Conservation (phyloP, 2,888 invertebrate species). For the Mythimna vitellina region DNA sequence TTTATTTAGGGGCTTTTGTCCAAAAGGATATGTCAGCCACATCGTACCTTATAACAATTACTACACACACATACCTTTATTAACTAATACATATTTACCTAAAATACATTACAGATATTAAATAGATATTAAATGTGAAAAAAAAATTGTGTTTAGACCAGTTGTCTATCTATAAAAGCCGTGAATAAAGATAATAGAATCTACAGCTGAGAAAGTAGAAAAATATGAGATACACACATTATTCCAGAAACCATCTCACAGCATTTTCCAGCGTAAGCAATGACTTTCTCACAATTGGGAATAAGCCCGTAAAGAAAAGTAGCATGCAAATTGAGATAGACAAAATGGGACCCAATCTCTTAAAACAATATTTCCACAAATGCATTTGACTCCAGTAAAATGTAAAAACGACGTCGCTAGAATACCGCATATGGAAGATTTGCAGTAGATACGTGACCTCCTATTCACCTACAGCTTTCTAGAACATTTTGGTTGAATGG, state of each 20-base stretch:
- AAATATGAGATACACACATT: neutral
- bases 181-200: neutral
- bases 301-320: slow-evolving; percentile 36
- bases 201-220: neutral
- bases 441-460: slow-evolving; percentile 62
- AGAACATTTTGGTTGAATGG: slow-evolving; percentile 47
- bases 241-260: neutral
- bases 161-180: neutral
- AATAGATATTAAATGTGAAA: too few species aligned
- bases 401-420: slow-evolving; percentile 62
- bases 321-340: slow-evolving; percentile 45
- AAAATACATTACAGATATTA: too few species aligned
- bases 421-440: slow-evolving; percentile 66
- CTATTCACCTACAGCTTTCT: slow-evolving; percentile 52
- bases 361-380: slow-evolving; percentile 63
- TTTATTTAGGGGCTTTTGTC: too few species aligned
- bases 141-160: too few species aligned
- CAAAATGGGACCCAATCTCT: slow-evolving; percentile 59
- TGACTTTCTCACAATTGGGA: slow-evolving; percentile 12
- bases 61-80: too few species aligned
- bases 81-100: too few species aligned
- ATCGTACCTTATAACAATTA: too few species aligned
- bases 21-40: too few species aligned
- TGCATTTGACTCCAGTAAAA: slow-evolving; percentile 63
- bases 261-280: slow-evolving; percentile 17